Base-by-base conservation (phyloP, 2,888 invertebrate genomes). In the Holacanthella duospinosa region DNA sequence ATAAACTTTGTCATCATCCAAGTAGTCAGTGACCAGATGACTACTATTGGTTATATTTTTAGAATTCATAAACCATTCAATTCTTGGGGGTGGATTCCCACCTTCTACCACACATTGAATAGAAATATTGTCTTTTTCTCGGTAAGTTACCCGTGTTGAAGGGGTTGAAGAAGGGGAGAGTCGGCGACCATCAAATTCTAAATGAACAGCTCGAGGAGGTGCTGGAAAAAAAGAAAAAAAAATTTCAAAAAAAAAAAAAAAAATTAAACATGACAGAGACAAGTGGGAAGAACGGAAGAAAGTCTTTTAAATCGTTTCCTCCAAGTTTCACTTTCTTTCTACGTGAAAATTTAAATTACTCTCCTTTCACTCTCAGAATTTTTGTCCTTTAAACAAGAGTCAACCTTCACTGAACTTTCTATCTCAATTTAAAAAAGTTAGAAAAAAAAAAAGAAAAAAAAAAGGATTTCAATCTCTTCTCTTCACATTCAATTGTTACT, bases 151-250 rank as follows among this genome's bases (percentile, higher is more conserved):
- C 64, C 68, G 64, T 28, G 64, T 62, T 44, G 63, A 61, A 27
- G 67, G 55, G 16, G 61, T 16, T 29, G 68, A 65, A 63, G 69
- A 65, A 62, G 70, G 67, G 55, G 69, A 64, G 59, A 69, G 61
- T 61, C 70, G 68, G 53, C 71, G 68, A 74, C 89, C 89, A 78
- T 92, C 92, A 77, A 91, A 89, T 75, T 89, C 84, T 74, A 92
- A 81, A 79, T 90, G 92, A 68, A 90, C 89, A 57, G 88, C 85
- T 68, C 88, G 85, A 26, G 91, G 91, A 55, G 88, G 83, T 78
- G 91, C 91, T 91, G 82, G 58, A 81, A 80, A 65, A 71, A 72
- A 73, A 62, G 63, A 59, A 63, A 67, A 27, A 64, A 44, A 56
- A 61, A 36, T 36, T 36, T 9, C 6, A 60, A 27, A 55, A 54